These are phyloP conservation scores for Sturnus vulgaris DNA, from an alignment of 2,113 vertebrate genomes.

Conservation along the genomic window DNA sequence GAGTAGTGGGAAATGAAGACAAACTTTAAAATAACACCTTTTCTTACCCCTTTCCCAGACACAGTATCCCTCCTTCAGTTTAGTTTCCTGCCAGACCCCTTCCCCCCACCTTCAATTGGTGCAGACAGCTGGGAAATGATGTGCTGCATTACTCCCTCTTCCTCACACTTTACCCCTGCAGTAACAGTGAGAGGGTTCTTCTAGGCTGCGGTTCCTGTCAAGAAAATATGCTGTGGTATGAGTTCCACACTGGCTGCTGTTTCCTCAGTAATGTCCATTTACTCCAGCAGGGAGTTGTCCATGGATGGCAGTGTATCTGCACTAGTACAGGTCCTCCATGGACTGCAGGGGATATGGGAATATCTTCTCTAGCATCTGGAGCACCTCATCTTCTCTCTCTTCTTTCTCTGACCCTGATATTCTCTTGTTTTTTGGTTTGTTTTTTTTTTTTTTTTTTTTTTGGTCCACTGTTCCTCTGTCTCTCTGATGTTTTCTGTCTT, in stretches of 20 bases:
- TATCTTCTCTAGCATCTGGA: background rate
- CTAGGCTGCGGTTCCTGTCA: background rate
- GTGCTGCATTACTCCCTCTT: background rate
- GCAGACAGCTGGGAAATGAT: background rate
- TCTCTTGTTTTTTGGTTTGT: no score
- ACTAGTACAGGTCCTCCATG: background rate
- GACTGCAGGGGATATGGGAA: background rate
- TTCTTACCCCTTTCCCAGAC: background rate
- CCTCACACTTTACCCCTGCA: background rate
- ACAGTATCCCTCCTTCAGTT: background rate
- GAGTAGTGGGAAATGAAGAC: background rate
- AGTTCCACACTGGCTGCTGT: background rate
- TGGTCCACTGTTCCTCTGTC: background rate
- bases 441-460: background rate
- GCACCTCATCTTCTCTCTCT: background rate
- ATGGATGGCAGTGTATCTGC: background rate
- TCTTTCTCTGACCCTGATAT: background rate
- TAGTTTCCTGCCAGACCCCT: background rate
- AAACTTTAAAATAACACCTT: background rate
- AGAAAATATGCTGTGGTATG: background rate
- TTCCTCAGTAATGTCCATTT: background rate
- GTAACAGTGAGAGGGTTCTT: background rate
- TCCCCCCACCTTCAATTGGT: background rate
- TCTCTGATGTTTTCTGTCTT: background rate
- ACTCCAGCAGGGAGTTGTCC: background rate